Base-by-base conservation (phyloP, 1,140 invertebrate genomes). In the Ooceraea biroi region DNA sequence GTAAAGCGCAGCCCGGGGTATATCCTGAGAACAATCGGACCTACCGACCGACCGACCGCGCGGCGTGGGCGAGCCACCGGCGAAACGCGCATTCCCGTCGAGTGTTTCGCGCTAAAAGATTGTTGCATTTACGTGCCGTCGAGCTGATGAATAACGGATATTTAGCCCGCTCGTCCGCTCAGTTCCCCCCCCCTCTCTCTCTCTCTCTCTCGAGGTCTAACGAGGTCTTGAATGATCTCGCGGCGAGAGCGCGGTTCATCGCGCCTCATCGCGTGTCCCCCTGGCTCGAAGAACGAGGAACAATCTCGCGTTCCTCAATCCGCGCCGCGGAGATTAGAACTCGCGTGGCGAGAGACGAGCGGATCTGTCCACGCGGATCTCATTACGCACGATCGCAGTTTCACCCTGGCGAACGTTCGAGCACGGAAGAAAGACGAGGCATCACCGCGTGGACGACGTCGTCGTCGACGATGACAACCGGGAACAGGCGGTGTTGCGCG, bases 1-100 rank as follows among this genome's bases (percentile, higher is more conserved):
- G 89, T 87, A 88, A 92, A 92, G 88, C 88, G 90, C n/a, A n/a
- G 88, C 84, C 89, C 85, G 83, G 83, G 83, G 80, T 89, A 82
- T 90, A 93, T 93, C 92, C 91, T 93, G 92, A 93, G 93, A 93
- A 94, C 93, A 93, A 94, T 93, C 91, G 90, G 92, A 93, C 91
- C 92, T 92, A 89, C 86, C 86, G 84, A 89, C 83, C 36, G 88
- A 82, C 77, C 72, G 92, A n/a, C n/a, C n/a, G 36, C 36, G 36
- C 89, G 73, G 91, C 89, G 92, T 93, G 91, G 92, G 93, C 92
- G 90, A 91, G 58, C 77, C 84, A 88, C 82, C 85, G 77, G 88
- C 89, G 88, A 93, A 92, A 92, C 92, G 87, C 90, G 91, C 92
- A 93, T 93, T 93, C 92, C 91, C 91, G 90, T 88, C 87, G 85